Base-by-base conservation (phyloP, 1,140 invertebrate species). In the Apis florea region DNA sequence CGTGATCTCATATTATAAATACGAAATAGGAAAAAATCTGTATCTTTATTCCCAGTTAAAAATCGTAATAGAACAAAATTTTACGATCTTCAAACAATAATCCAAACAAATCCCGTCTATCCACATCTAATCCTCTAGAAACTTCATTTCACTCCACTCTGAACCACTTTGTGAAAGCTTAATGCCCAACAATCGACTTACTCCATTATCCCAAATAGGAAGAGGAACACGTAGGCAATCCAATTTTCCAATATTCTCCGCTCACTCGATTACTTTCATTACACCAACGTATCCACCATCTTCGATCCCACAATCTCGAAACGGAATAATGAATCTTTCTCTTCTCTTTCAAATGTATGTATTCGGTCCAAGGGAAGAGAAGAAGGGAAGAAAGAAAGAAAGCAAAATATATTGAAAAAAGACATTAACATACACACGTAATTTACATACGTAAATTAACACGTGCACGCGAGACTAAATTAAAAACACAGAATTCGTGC, bases 201-300 rank as follows among this genome's bases (percentile, higher is more conserved):
- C 58, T 63, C 72, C 24, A 63, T 49, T 51, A 63, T 26, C 24
- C 12, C 26, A 73, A 73, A 73, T 73, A 73, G 58, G 58, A 74
- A 63, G n/a, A 74, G 59, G 72, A 74, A 74, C 47, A 74, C 59
- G 72, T 63, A 63, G 59, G 72, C 72, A 74, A 74, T 74, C 58
- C 72, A 74, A 74, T 74, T 74, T 74, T 74, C 72, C 59, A 74
- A 74, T 74, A 24, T 61, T 58, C 58, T 63, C 71, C 12, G 58
- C 31, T 74, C n/a, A 74, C 72, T 74, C 72, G 58, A 61, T 74
- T 74, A 63, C 59, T 74, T 74, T 74, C 72, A 26, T 63, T 63
- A 26, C 72, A 49, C n/a, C 58, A 26, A 73, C 71, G 61, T 64
- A 40, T 31, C 61, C 17, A 61, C 71, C 69, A 31, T 19, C 24